Evolutionary conservation across 2,797 vertebrate genomes (phyloP), one percentile per base, ranked within the genome.

Genomic region (Falco rusticolus): DNA sequence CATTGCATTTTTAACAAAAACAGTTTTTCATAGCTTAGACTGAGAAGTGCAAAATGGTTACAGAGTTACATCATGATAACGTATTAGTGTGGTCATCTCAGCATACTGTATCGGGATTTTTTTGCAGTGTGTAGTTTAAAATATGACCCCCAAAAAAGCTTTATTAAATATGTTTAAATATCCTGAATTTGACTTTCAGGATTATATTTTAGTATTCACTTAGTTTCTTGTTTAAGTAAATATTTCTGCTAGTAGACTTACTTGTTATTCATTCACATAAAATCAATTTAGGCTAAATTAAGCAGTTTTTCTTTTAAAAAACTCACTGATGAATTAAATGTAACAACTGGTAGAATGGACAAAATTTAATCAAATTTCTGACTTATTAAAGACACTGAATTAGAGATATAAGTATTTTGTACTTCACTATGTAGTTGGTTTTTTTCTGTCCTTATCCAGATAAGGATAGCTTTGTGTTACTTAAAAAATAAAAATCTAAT

Each of bases 141-240:
- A 69, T 69, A 33, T 12, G 9, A 13, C 5, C 14, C 20, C 6
- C 1, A 0, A 16, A 37, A 76, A 77, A 15, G 1, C 2, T 50
- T 60, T 84, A 33, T 65, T 29, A 60, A 60, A 54, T 72, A 18
- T n/a, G 3, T 43, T 59, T 63, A 87, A 34, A 56, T 78, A 34
- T 22, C 2, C 16, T 54, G 41, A 91, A 34, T 63, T 89, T 56
- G 5, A 5, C 22, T 93, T 76, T 89, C 21, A 48, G 15, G 17
- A 43, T 37, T 51, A 31, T 51, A 37, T 66, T 93, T 79, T 50
- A 48, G 4, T 41, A 61, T 61, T 53, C 6, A n/a, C 13, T 69
- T 74, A 41, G 18, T 34, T 88, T 85, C 14, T 69, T 57, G 16
- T 50, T 69, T 37, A 37, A 71, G 4, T 53, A 72, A 80, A 25